Evolutionary conservation across 2,888 invertebrate genomes (phyloP), one percentile per base, ranked within the genome.

Genomic region (Alloplasta piceator): DNA sequence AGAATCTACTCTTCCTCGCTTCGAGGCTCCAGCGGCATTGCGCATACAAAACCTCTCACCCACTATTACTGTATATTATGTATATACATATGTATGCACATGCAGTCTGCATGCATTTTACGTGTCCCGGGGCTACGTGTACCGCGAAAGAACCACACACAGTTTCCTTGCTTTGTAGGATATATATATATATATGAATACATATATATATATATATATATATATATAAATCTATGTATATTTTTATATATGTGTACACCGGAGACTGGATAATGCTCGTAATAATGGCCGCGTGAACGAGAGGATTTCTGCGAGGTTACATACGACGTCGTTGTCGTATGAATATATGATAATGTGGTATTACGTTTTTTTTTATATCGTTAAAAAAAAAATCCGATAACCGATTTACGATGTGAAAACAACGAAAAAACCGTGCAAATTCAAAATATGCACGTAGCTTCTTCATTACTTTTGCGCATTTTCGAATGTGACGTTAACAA

Each of bases 131-230:
- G 85, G 86, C 85, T 83, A 83, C 78, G 41, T 71, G 61, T 76
- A 83, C 76, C 81, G 80, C 80, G 84, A 83, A 82, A 84, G 85
- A 87, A 84, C 83, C 84, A 85, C n/a, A 70, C 70, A 70, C 67
- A 63, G 50, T 63, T 50, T 68, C 58, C 64, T 46, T 12, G 6
- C 14, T 50, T 43, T 70, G 50, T 10, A 52, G 36, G 61, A 26
- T 75, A 39, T 41, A 50, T 67, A 41, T 66, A 46, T 16, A 58
- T 71, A 46, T 58, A 14, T 58, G 43, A 14, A 39, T 43, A 12
- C 50, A 10, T 26, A 26, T 67, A 26, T 66, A 36, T 43, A 26
- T 55, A 46, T 36, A 61, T 46, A 41, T 43, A 43, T 64, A 43
- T 55, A 46, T 58, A 14, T 58, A 58, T 41, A 39, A 26, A 12